Evolutionary conservation across 2,797 vertebrate genomes (phyloP), one percentile per base, ranked within the genome.

Genomic region (Channa striata): DNA sequence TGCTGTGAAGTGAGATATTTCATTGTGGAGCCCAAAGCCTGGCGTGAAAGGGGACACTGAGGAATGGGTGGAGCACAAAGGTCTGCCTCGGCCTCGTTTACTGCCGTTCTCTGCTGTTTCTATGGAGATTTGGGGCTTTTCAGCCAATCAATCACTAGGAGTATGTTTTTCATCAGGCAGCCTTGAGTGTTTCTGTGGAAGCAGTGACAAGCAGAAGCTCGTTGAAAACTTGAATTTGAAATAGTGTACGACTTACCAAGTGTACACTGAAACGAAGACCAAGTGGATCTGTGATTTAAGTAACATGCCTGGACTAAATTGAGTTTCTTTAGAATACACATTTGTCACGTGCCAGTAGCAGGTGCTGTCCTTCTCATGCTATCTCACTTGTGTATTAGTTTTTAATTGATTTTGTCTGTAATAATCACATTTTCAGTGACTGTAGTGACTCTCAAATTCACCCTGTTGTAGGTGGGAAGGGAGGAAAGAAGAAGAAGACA

Each of bases 401-500:
- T 81, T 76, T 77, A 77, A 81, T 85, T 57, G 59, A 63, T 80
- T 78, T 78, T 81, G n/a, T n/a, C 30, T 59, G 63, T 74, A 58
- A 57, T 63, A 81, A 56, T 82, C 60, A 44, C 19, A 72, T 78
- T 74, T 78, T 51, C 40, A 59, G 1, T 23, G 51, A 50, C 39
- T 59, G 34, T 20, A 17, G 78, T n/a, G n/a, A n/a, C n/a, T 65
- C 47, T 71, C 65, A 65, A 78, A 82, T 57, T 5, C 39, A 58
- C 60, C 9, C 56, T 52, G 66, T 60, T 92, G 56, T 87, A 99
- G 98, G 97, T 94, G 97, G 97, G 12, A 99, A 99, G 93, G 96
- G 97, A 89, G 97, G 97, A n/a, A 99, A 99, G 92, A 99, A 98
- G 94, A 99, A 99, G 94, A 99, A 99, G 93, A 96, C 82, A 68